Evolutionary conservation across 2,888 invertebrate species (phyloP).

Genomic region (Spodoptera picta): DNA sequence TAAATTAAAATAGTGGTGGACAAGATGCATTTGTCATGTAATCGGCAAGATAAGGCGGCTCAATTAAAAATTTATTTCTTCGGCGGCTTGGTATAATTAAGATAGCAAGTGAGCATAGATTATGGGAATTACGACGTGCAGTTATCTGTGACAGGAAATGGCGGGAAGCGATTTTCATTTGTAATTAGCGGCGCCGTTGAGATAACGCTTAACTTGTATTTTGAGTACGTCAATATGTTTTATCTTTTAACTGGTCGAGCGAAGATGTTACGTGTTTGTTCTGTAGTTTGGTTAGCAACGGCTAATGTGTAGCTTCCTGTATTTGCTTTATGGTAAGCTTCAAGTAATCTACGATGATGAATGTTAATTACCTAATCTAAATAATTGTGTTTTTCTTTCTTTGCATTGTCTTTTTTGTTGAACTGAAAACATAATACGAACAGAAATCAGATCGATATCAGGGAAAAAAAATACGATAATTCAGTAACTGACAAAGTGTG

Average conservation of each 20-base stretch:
- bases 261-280: slow-evolving; percentile 27
- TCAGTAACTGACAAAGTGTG: fast-evolving
- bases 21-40: slow-evolving; percentile 70
- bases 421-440: too few relatives aligned
- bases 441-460: not conserved
- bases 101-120: slow-evolving; percentile 74
- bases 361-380: too few relatives aligned
- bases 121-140: slow-evolving; percentile 65
- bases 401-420: too few relatives aligned
- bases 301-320: too few relatives aligned
- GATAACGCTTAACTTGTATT: slow-evolving; percentile 61
- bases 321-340: too few relatives aligned
- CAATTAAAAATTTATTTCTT: slow-evolving; percentile 77
- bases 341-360: too few relatives aligned
- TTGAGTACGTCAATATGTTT: slow-evolving; percentile 58
- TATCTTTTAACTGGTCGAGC: slow-evolving; percentile 41
- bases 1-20: slow-evolving; percentile 56
- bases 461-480: not conserved
- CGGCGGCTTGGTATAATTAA: slow-evolving; percentile 72
- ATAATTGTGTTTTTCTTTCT: too few relatives aligned
- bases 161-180: slow-evolving; percentile 76
- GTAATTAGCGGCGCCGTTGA: slow-evolving; percentile 72
- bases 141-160: slow-evolving; percentile 71
- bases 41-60: slow-evolving; percentile 66
- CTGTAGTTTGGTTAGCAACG: slow-evolving; percentile 8